A percentile compares a stretch with the other conserved stretches of the same genome.
phyloP scores from a whole-genome alignment of 2,113 vertebrate genomes.

The Natator depressus region DNA sequence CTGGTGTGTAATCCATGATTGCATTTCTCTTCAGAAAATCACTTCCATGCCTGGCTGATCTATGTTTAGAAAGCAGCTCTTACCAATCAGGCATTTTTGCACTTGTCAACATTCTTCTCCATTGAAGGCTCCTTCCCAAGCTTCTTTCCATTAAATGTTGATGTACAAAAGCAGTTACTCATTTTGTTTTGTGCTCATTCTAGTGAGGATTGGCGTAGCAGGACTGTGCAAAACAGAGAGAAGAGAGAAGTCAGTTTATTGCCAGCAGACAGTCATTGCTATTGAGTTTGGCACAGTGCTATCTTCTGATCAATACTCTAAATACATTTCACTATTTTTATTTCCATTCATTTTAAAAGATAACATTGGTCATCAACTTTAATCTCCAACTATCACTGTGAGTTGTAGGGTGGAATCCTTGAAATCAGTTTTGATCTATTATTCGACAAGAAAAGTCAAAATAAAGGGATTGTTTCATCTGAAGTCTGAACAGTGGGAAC shows the following conservation, averaged over 20 bases:
- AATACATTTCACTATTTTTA: conserved; percentile 4
- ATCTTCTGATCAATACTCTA: conserved; percentile 37
- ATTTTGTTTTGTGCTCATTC: conserved; percentile 87
- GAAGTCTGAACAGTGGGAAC: conserved; percentile 1
- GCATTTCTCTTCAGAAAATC: conserved; percentile 72
- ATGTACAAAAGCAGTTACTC: conserved; percentile 85
- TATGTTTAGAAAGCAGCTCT: conserved; percentile 67
- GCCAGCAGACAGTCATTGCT: background rate
- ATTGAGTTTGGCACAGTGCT: background rate
- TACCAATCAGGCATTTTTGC: conserved; percentile 64
- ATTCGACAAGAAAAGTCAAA: background rate
- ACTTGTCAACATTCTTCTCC: conserved; percentile 57
- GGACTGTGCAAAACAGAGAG: conserved; percentile 77
- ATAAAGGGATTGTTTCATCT: conserved; percentile 16
- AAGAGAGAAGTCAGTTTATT: conserved; percentile 57
- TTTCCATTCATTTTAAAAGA: conserved; percentile 28
- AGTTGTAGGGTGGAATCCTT: background rate
- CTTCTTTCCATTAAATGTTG: conserved; percentile 79
- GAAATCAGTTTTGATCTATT: conserved; percentile 30
- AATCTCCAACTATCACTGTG: background rate
- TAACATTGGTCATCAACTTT: background rate
- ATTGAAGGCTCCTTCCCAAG: conserved; percentile 65
- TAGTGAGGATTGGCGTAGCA: conserved; percentile 87
- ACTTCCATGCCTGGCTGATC: conserved; percentile 70
- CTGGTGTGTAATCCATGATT: conserved; percentile 79